Evolutionary conservation across 2,797 vertebrate species (phyloP), one percentile per base, ranked within the genome.

Genomic region (Neoniphon sammara): DNA sequence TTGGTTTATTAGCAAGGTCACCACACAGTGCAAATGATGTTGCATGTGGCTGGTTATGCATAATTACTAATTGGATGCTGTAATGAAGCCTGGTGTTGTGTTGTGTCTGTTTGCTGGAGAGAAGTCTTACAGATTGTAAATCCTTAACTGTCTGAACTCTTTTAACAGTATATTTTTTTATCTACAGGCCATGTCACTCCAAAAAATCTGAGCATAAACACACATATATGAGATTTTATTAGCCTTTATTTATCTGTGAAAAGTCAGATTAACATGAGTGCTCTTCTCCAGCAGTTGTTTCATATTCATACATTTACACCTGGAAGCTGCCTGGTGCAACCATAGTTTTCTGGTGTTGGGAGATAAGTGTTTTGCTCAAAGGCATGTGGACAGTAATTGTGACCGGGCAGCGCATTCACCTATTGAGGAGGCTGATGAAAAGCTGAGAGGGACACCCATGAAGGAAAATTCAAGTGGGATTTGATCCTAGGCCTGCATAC

Each of bases 1-100:
- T 42, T n/a, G 47, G 55, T 53, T 57, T n/a, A 8, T 49, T 49
- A 18, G 46, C 46, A 18, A 18, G 59, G 49, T 59, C 21, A 34
- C 31, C 25, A 39, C 25, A n/a, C 27, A n/a, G 55, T 27, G n/a
- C 63, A 70, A 44, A 52, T 73, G 31, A 66, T 20, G 25, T 54
- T 61, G 14, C 25, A n/a, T 50, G 39, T 58, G 50, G 39, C 47
- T 77, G 25, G 25, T 20, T 55, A 18, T 58, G n/a, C 8, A 39
- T 46, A n/a, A 11, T 42, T 50, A 71, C 23, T 65, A 30, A 64
- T 31, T 59, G 10, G 54, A 53, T 7, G 21, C 23, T 50, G 36
- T 15, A 1, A 50, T 55, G 25, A 49, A 2, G 4, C 7, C 27
- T 0, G 2, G 36, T 27, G 25, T 27, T 54, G 34, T 49, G 5